These are phyloP conservation scores for Neolamprologus toae DNA, from an alignment of 2,113 vertebrate genomes.

Conservation along the genomic window DNA sequence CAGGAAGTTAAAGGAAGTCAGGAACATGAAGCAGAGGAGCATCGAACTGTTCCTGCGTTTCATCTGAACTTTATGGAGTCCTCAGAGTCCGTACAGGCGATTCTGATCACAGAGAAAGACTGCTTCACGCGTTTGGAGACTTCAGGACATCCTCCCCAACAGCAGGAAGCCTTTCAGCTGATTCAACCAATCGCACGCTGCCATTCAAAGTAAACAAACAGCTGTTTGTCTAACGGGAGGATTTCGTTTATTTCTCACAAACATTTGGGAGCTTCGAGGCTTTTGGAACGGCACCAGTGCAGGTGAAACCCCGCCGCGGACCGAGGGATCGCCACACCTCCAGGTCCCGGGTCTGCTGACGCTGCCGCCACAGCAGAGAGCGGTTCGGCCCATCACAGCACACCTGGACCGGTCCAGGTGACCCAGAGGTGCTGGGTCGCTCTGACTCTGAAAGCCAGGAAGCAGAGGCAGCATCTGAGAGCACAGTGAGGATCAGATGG, in stretches of 20 bases:
- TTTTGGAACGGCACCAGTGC: not conserved
- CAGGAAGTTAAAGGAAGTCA: not conserved
- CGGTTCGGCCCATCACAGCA: not conserved
- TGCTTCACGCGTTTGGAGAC: not conserved
- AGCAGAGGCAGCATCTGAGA: not conserved
- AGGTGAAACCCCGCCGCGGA: not conserved
- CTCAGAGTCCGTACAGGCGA: not conserved
- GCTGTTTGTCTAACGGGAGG: not conserved
- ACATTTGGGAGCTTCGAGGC: not conserved
- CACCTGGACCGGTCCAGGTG: not conserved
- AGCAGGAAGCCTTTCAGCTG: not conserved
- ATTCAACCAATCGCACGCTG: not conserved
- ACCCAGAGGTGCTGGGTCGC: not conserved
- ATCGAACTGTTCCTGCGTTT: not conserved
- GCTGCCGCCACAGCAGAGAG: not conserved
- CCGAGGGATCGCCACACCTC: not conserved
- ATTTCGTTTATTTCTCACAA: not conserved
- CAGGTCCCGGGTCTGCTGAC: not conserved
- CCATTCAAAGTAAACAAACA: not conserved
- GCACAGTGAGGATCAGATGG: constrained; percentile 6
- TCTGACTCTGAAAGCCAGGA: not conserved
- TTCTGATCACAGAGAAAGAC: not conserved
- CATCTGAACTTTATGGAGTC: not conserved
- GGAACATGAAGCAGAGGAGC: not conserved
- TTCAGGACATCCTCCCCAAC: not conserved